Conservation (phyloP, 2,797 vertebrate species). For the Hirundo rustica region DNA sequence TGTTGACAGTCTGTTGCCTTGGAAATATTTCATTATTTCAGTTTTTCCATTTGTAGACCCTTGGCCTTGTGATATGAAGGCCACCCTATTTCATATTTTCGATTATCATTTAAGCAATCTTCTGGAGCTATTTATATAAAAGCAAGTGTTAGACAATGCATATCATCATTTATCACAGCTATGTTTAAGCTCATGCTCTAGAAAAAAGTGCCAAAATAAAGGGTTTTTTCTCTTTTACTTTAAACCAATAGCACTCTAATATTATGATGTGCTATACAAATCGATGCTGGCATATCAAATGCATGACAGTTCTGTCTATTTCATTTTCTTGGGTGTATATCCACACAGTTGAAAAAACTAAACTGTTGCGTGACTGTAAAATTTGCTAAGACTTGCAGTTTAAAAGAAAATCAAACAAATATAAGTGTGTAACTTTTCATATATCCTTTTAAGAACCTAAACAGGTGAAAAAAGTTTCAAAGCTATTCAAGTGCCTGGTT, state of each 20-base stretch:
- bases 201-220: constrained; percentile 67
- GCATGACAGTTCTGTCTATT: constrained; percentile 53
- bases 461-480: not conserved
- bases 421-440: constrained; percentile 29
- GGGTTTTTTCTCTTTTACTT: constrained; percentile 18
- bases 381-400: constrained; percentile 30
- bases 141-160: constrained; percentile 79
- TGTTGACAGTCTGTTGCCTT: constrained; percentile 85
- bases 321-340: constrained; percentile 63
- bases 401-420: constrained; percentile 54
- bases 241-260: constrained; percentile 56
- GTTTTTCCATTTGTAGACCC: constrained; percentile 84
- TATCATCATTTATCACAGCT: constrained; percentile 81
- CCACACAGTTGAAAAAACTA: constrained; percentile 15
- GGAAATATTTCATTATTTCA: constrained; percentile 86
- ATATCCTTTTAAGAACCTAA: not conserved
- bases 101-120: constrained; percentile 86
- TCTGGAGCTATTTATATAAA: constrained; percentile 82
- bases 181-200: constrained; percentile 68
- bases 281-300: constrained; percentile 40
- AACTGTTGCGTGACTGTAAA: constrained; percentile 19
- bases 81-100: constrained; percentile 84
- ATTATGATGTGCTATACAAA: constrained; percentile 58
- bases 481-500: not conserved
- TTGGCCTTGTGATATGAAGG: constrained; percentile 85